phyloP scores from a whole-genome alignment of 2,797 vertebrate species.

The Molossus alvarezi region DNA sequence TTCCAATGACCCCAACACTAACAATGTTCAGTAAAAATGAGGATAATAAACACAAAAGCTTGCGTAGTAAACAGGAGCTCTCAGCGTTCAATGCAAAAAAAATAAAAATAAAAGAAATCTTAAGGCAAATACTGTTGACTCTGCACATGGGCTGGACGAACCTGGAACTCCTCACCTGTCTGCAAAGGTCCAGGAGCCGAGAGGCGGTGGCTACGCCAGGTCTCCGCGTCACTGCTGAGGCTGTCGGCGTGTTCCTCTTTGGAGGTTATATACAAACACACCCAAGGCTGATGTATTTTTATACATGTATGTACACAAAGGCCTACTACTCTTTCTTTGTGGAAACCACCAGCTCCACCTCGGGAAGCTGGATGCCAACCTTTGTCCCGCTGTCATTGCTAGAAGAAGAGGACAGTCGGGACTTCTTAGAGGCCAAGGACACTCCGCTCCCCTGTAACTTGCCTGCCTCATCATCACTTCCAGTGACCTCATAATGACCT shows the following conservation, averaged over 20 bases:
- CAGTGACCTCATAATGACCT: slow-evolving; percentile 97
- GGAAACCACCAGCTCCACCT: slow-evolving; percentile 92
- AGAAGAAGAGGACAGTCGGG: slow-evolving; percentile 94
- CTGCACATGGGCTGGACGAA: slow-evolving; percentile 29
- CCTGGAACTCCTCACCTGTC: background rate
- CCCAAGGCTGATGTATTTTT: slow-evolving; percentile 76
- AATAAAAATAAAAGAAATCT: slow-evolving; percentile 56
- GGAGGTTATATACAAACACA: slow-evolving; percentile 88
- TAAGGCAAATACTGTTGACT: slow-evolving; percentile 72
- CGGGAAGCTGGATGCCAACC: slow-evolving; percentile 92
- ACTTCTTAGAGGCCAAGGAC: slow-evolving; percentile 91
- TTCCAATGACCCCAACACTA: slow-evolving; percentile 78
- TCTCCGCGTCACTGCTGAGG: slow-evolving; percentile 79
- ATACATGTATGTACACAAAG: slow-evolving; percentile 75
- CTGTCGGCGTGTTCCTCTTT: slow-evolving; percentile 72
- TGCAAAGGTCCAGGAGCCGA: background rate
- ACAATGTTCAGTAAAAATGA: slow-evolving; percentile 83
- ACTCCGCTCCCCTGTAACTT: slow-evolving; percentile 90
- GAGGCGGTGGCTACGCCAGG: background rate
- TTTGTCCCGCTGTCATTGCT: slow-evolving; percentile 94
- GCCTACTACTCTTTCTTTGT: slow-evolving; percentile 92
- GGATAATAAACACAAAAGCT: slow-evolving; percentile 87
- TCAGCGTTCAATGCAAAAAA: slow-evolving; percentile 82
- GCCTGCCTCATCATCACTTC: slow-evolving; percentile 93
- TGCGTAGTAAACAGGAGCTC: slow-evolving; percentile 86